A percentile compares a stretch with the other conserved stretches of the same genome.
phyloP scores from a whole-genome alignment of 1,140 invertebrate genomes.

The Pogonomyrmex barbatus region DNA sequence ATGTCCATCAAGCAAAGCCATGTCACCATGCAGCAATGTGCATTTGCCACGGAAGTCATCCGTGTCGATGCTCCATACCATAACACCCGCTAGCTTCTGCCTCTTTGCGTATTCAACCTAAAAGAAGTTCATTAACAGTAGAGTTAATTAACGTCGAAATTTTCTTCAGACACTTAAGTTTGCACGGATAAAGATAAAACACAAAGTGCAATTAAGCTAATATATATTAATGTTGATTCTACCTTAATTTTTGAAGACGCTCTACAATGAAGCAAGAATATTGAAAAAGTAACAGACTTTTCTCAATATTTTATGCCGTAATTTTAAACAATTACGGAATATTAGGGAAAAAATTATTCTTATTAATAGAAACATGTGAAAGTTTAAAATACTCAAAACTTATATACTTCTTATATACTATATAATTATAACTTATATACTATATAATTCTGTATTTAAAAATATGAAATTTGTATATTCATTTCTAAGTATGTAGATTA shows the following conservation, averaged over 20 bases:
- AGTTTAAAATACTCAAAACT: background rate
- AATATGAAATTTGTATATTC: background rate
- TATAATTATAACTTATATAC: background rate
- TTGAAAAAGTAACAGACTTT: background rate
- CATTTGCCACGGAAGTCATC: conserved; percentile 92
- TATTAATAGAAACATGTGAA: background rate
- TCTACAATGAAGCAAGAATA: background rate
- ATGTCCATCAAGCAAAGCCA: background rate
- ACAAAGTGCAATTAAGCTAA: background rate
- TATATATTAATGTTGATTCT: background rate
- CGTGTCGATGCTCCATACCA: conserved; percentile 94
- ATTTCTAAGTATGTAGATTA: background rate
- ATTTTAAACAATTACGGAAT: background rate
- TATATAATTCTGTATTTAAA: background rate
- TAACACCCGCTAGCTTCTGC: conserved; percentile 91
- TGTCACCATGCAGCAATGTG: conserved; percentile 79
- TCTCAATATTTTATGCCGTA: background rate
- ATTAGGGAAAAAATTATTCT: conserved; percentile 10
- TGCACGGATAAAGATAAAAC: background rate
- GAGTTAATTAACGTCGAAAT: background rate
- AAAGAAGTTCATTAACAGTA: background rate
- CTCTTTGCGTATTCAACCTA: conserved; percentile 83
- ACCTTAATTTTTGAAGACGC: background rate
- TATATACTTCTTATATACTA: no score
- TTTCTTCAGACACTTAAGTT: background rate